phyloP scores from a whole-genome alignment of 2,113 vertebrate genomes.

The Pantherophis guttatus region DNA sequence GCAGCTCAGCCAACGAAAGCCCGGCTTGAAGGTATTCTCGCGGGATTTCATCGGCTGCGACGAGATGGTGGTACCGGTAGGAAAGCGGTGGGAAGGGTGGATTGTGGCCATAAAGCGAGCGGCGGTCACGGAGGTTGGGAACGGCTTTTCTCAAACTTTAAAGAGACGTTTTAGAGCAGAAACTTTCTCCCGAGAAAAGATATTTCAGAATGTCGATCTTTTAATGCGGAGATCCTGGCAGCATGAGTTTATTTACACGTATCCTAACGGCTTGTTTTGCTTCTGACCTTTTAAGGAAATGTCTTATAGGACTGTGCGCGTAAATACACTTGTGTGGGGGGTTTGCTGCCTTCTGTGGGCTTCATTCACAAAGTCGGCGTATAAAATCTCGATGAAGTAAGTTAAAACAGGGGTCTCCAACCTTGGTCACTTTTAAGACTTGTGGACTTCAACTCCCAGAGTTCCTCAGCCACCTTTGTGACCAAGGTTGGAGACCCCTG shows the following conservation, averaged over 20 bases:
- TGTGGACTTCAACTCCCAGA: too few species aligned
- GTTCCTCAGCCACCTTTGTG: too few species aligned
- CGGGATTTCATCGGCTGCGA: not conserved
- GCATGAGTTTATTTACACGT: not conserved
- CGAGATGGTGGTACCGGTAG: too few species aligned
- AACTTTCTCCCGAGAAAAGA: not conserved
- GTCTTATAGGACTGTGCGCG: not conserved
- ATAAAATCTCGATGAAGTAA: not conserved
- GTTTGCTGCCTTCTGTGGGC: not conserved
- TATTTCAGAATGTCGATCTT: not conserved
- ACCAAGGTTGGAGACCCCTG: too few species aligned
- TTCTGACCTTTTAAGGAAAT: not conserved
- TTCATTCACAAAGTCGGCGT: not conserved
- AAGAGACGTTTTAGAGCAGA: not conserved
- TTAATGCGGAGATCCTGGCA: not conserved
- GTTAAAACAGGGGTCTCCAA: not conserved
- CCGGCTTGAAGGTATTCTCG: fast-evolving
- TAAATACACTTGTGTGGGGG: not conserved
- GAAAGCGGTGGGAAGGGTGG: not conserved
- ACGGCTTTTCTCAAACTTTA: not conserved
- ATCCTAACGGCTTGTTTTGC: not conserved
- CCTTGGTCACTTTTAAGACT: too few species aligned
- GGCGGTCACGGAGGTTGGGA: not conserved
- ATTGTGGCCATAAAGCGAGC: not conserved
- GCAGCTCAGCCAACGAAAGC: too few species aligned